Evolutionary conservation across 2,888 invertebrate species (phyloP).

Genomic region (Bruchidius siliquastri): DNA sequence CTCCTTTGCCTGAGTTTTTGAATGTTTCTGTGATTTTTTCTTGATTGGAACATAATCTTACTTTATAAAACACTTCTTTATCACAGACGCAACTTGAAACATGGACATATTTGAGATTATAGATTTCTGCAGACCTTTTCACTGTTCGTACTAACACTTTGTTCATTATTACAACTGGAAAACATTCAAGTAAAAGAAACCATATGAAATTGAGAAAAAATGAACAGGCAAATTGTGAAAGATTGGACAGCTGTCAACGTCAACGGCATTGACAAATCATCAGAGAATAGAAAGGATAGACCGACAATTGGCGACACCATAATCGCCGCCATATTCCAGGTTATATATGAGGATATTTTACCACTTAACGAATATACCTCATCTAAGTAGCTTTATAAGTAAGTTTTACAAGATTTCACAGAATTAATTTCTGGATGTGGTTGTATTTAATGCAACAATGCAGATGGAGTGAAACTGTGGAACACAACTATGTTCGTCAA

Average conservation of each 20-base stretch:
- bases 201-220: neutral
- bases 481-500: too few relatives aligned
- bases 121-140: neutral
- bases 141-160: neutral
- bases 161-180: neutral
- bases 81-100: neutral
- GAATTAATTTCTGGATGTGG: too few relatives aligned
- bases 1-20: neutral
- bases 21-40: neutral
- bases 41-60: conserved; percentile 4
- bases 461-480: too few relatives aligned
- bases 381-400: too few relatives aligned
- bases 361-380: too few relatives aligned
- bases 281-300: neutral
- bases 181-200: neutral
- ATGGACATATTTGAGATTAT: neutral
- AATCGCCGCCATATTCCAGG: neutral
- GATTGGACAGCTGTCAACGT: neutral
- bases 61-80: conserved; percentile 6
- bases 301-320: neutral
- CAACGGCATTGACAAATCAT: neutral
- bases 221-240: too few relatives aligned
- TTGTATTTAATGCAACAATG: too few relatives aligned
- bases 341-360: too few relatives aligned
- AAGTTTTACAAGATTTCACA: too few relatives aligned